phyloP scores from a whole-genome alignment of 2,797 vertebrate genomes.

The Limnodromus scolopaceus region DNA sequence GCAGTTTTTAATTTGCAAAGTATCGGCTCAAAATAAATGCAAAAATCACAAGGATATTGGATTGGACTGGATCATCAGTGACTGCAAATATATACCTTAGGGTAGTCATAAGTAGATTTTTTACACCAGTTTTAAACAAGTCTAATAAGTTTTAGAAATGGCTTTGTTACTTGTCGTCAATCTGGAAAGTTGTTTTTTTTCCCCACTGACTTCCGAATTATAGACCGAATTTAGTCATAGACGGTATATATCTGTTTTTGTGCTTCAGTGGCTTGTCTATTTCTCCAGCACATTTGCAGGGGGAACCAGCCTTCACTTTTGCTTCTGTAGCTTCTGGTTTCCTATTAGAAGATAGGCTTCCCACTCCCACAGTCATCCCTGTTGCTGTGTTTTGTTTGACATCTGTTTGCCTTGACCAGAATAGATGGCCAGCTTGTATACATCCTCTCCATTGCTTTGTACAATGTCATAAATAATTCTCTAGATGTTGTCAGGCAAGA shows the following conservation, averaged over 20 bases:
- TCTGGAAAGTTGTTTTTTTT: not conserved
- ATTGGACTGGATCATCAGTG: not conserved
- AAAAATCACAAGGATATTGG: not conserved
- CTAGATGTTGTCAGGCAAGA: not conserved
- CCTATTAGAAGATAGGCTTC: not conserved
- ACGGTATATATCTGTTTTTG: not conserved
- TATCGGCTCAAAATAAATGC: not conserved
- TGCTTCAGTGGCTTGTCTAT: not conserved
- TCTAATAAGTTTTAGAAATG: not conserved
- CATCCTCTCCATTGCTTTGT: not conserved
- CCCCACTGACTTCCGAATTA: not conserved
- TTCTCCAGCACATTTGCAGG: not conserved
- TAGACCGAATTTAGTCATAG: not conserved
- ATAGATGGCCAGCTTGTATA: not conserved
- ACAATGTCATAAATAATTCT: not conserved
- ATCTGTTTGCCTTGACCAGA: not conserved
- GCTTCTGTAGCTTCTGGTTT: not conserved
- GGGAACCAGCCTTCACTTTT: not conserved
- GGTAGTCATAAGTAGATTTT: not conserved
- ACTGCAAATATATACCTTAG: not conserved
- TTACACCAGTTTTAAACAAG: not conserved
- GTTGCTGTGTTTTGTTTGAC: not conserved
- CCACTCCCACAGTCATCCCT: not conserved
- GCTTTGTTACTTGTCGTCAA: not conserved
- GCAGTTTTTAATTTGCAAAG: not conserved